Evolutionary conservation across 2,797 vertebrate genomes (phyloP).

Genomic region (Anolis apletophallus): DNA sequence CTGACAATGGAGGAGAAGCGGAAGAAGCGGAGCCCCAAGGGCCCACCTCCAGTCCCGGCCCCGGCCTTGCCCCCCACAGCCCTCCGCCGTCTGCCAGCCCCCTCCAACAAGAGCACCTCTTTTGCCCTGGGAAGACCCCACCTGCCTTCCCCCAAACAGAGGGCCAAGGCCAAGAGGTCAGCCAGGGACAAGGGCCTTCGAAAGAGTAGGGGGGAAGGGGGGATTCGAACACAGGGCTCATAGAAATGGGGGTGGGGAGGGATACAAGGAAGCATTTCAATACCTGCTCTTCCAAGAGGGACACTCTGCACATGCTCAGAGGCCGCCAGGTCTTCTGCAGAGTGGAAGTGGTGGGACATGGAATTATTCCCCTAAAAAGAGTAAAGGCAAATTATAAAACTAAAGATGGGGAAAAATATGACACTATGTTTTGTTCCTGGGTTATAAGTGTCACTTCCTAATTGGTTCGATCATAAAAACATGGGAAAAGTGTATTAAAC

Average conservation of each 20-base stretch:
- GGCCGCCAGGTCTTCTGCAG: too few species aligned
- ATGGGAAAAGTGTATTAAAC: too few species aligned
- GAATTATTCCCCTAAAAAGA: too few species aligned
- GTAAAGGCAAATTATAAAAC: too few species aligned
- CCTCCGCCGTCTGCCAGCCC: conserved; percentile 86
- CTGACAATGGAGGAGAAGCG: conserved; percentile 89
- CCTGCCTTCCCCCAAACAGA: conserved; percentile 91
- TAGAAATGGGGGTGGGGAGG: too few species aligned
- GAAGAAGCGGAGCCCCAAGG: conserved; percentile 91
- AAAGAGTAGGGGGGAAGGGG: not conserved
- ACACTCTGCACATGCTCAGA: not conserved
- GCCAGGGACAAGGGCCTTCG: conserved; percentile 17
- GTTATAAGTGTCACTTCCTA: too few species aligned
- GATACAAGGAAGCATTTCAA: too few species aligned
- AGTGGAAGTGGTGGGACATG: too few species aligned
- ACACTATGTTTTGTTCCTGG: too few species aligned
- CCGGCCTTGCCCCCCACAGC: conserved; percentile 85
- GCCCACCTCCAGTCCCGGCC: conserved; percentile 79
- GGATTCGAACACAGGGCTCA: not conserved
- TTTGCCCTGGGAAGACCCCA: conserved; percentile 91
- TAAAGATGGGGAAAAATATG: too few species aligned
- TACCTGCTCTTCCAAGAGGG: not conserved
- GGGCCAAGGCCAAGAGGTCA: conserved; percentile 89
- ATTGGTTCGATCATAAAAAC: too few species aligned
- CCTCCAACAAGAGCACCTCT: conserved; percentile 90